Conservation (phyloP, 2,113 vertebrate genomes). For the Varanus komodoensis region DNA sequence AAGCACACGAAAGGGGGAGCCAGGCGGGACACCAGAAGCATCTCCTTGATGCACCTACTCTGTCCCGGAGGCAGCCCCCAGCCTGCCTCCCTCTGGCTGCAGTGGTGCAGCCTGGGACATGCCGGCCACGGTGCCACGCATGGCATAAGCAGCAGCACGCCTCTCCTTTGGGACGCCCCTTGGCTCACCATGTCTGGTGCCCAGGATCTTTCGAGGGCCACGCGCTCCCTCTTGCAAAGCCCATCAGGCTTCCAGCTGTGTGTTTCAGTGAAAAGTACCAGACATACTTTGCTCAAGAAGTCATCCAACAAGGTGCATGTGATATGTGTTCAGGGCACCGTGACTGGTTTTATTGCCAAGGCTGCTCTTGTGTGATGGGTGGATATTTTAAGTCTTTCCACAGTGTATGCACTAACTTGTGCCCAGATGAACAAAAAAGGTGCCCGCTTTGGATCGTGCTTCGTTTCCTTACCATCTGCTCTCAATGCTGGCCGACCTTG, state of each 20-base stretch:
- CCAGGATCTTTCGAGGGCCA: background rate
- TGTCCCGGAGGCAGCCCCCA: background rate
- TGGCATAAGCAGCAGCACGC: background rate
- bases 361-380: background rate
- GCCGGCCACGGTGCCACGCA: too few relatives aligned
- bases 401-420: background rate
- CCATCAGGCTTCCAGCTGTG: too few relatives aligned
- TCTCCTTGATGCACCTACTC: background rate
- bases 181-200: background rate
- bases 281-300: background rate
- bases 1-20: background rate
- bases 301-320: background rate
- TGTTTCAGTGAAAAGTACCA: constrained; percentile 47
- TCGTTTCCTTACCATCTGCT: constrained; percentile 18
- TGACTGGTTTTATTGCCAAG: constrained; percentile 37
- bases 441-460: constrained; percentile 14
- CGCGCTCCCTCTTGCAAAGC: too few relatives aligned
- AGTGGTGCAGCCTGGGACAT: background rate
- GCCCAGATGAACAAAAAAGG: background rate
- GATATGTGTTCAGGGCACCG: background rate
- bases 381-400: constrained; percentile 38
- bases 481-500: constrained; percentile 38
- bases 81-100: too few relatives aligned
- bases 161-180: background rate
- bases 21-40: background rate